phyloP scores from a whole-genome alignment of 2,113 vertebrate species.

The Clarias macrocephalus region DNA sequence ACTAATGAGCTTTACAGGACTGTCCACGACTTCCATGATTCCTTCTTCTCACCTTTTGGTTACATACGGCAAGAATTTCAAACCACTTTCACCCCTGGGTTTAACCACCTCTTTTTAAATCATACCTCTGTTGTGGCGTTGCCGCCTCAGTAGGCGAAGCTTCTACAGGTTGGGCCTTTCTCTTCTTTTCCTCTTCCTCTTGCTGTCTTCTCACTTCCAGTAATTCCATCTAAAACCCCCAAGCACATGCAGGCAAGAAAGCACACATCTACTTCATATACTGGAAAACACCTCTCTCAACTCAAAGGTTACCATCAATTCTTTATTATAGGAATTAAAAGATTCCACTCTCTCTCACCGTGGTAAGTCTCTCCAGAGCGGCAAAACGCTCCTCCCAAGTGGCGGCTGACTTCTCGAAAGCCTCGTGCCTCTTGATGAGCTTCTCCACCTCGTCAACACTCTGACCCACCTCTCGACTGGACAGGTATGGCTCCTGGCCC shows the following conservation, averaged over 20 bases:
- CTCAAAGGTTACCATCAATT: neutral
- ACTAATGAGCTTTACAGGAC: too few relatives aligned
- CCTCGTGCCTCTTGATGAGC: constrained; percentile 93
- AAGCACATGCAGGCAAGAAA: neutral
- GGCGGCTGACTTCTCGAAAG: constrained; percentile 94
- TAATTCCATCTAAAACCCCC: constrained; percentile 81
- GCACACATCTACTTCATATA: neutral
- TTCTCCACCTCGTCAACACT: constrained; percentile 96
- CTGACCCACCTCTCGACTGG: constrained; percentile 89
- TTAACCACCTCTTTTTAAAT: neutral
- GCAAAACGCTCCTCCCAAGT: constrained; percentile 97
- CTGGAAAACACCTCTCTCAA: neutral
- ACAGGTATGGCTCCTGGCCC: constrained; percentile 93
- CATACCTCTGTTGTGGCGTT: constrained; percentile 81
- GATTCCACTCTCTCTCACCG: constrained; percentile 70
- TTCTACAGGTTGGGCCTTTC: constrained; percentile 81
- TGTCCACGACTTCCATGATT: too few relatives aligned
- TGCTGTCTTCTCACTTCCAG: constrained; percentile 93
- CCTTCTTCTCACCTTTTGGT: neutral
- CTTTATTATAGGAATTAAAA: neutral
- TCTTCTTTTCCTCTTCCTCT: constrained; percentile 90
- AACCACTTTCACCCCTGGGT: too few relatives aligned
- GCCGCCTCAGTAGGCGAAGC: constrained; percentile 69
- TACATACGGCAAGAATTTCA: neutral
- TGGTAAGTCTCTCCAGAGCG: constrained; percentile 90